Conservation (phyloP, 64 coral and sea anemone genomes). For the Dendronephthya gigantea region DNA sequence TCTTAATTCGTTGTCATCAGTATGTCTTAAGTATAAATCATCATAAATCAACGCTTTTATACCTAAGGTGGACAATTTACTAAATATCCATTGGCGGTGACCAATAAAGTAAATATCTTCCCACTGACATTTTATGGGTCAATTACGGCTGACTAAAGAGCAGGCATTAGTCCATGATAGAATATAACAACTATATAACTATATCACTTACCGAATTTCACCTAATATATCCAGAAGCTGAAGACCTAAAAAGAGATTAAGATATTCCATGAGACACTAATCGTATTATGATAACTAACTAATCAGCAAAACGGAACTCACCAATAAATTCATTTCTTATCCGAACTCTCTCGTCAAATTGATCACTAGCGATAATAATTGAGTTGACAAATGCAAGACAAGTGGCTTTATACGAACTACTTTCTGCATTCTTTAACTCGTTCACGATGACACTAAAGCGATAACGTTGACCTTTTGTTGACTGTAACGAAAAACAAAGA, state of each 20-base stretch:
- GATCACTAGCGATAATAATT: conserved; percentile 83
- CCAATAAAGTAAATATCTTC: neutral
- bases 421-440: conserved; percentile 89
- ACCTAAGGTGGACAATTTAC: neutral
- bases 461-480: conserved; percentile 89
- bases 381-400: conserved; percentile 88
- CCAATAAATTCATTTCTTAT: conserved; percentile 89
- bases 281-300: neutral
- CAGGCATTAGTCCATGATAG: no score
- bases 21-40: conserved; percentile 33
- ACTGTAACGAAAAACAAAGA: conserved; percentile 18
- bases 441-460: conserved; percentile 92
- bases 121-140: no score
- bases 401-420: conserved; percentile 69
- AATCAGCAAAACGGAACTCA: neutral
- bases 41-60: neutral
- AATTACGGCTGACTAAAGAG: no score
- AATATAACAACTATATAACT: neutral
- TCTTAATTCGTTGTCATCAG: conserved; percentile 70
- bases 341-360: conserved; percentile 83
- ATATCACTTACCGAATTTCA: conserved; percentile 5
- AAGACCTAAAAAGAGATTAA: neutral
- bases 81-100: neutral
- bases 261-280: neutral
- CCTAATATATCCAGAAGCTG: neutral